Base-by-base conservation (phyloP, 2,888 invertebrate species). In the Agonopterix arenella region DNA sequence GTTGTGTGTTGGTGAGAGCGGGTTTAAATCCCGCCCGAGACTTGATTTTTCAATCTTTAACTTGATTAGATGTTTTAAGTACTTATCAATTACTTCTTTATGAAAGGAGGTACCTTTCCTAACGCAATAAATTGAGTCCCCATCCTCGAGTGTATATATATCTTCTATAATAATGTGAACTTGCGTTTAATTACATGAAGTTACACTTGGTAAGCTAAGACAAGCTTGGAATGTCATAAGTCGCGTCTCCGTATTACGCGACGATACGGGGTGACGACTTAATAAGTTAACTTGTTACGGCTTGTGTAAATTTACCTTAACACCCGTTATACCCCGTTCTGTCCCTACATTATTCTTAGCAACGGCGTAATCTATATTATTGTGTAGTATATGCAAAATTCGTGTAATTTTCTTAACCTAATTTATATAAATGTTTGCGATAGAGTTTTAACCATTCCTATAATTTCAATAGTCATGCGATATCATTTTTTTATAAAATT, bases 231-330 rank as follows among this genome's bases (percentile, higher is more conserved):
- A 84, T 83, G 80, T 76, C 70, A 76, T 73, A 73, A 76, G 72
- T 72, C 68, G 60, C 38, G 44, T 50, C 11, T 45, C 41, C 47
- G 40, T 40, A 49, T 45, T 49, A 44, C 64, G 60, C 69, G 66
- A 60, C 62, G 68, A 70, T 68, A 67, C n/a, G 57, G 57, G 64
- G 72, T 79, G 84, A 85, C 74, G 83, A 79, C 80, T 81, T 85
- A 84, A 86, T 85, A 85, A 84, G 78, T 84, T 80, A 80, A 80
- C 76, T 84, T 80, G 84, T 80, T 78, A 81, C 70, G 75, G 73
- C 75, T 72, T 76, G 85, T 80, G 84, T 84, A 86, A 88, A 88
- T 88, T 86, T 84, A 84, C 85, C 83, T 85, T 82, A 71, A 78
- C 78, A 75, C 82, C 79, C 75, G 74, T 81, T 83, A 77, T 79